Percentiles rank a stretch among this genome's conserved stretches.
Evolutionary conservation across 2,797 vertebrate genomes (phyloP).

Genomic region (Chrysocyon brachyurus): DNA sequence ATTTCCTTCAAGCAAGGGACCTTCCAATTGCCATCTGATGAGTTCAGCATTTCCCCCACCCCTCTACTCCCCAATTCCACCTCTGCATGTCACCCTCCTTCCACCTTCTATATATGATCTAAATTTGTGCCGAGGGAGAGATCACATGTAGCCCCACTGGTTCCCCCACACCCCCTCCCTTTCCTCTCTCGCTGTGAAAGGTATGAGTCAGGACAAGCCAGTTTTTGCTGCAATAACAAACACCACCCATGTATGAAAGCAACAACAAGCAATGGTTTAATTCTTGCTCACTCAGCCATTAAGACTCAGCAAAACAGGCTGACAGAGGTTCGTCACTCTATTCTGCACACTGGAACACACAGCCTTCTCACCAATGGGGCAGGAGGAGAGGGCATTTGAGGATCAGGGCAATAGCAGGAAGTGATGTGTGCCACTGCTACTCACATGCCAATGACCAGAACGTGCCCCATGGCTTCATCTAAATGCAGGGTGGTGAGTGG

Average conservation of each 20-base stretch:
- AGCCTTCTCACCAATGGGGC: background rate
- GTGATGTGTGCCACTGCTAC: too few relatives aligned
- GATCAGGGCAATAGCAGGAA: too few relatives aligned
- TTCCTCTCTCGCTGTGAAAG: background rate
- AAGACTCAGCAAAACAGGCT: background rate
- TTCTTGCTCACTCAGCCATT: background rate
- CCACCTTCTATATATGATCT: background rate
- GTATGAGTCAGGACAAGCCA: background rate
- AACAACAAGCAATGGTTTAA: background rate
- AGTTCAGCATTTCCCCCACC: background rate
- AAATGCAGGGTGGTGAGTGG: accelerated
- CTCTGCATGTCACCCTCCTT: background rate
- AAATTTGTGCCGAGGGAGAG: background rate
- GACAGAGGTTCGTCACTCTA: background rate
- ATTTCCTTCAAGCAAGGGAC: background rate
- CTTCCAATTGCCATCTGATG: background rate
- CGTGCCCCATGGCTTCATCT: background rate
- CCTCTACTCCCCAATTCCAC: background rate
- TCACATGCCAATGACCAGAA: background rate
- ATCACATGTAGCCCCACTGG: background rate
- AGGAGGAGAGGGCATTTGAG: background rate
- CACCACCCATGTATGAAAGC: background rate
- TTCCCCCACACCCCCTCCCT: background rate
- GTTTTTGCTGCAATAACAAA: conserved; percentile 13
- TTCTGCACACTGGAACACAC: accelerated